Base-by-base conservation (phyloP, 1,140 invertebrate genomes). In the Ips nitidus region DNA sequence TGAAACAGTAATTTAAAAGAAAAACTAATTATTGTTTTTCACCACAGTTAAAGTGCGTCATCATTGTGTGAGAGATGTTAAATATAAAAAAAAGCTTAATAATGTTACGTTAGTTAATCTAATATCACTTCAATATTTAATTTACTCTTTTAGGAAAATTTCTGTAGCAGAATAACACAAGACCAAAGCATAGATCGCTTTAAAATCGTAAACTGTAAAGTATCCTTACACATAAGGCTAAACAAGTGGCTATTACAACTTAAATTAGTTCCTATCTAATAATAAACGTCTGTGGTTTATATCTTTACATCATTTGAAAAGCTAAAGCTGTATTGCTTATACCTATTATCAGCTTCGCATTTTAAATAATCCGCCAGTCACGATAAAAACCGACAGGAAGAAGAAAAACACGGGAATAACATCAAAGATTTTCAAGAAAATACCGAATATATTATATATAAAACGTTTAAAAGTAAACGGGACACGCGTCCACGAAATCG, bases 191-290 rank as follows among this genome's bases (percentile, higher is more conserved):
- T 22, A 22, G 22, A 22, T 22, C 22, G 22, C 22, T 22, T 22
- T 22, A 22, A 22, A 22, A 22, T 22, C 22, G 22, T 22, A 22
- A 22, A 22, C 22, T 22, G 22, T 22, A 22, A 22, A 22, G 22
- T 22, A 22, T 22, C 22, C 22, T 22, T 22, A 22, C 22, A 50
- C 45, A 50, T 50, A 50, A 6, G 22, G 3, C 45, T 50, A 50
- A 22, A 50, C 45, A 50, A 50, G 45, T 50, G 45, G 45, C 45
- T 50, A 50, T 50, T 50, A 50, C 45, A 50, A 50, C 45, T 50
- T 50, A 50, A 50, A 22, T 22, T 22, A 22, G 22, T 22, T 22
- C 22, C 22, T 22, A 8, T 22, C 45, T 50, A 50, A 50, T 50
- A 50, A 50, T 50, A 6, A 50, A 22, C 22, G 22, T 22, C 22